phyloP scores from a whole-genome alignment of 1,140 invertebrate species.

The Nebria ingens region DNA sequence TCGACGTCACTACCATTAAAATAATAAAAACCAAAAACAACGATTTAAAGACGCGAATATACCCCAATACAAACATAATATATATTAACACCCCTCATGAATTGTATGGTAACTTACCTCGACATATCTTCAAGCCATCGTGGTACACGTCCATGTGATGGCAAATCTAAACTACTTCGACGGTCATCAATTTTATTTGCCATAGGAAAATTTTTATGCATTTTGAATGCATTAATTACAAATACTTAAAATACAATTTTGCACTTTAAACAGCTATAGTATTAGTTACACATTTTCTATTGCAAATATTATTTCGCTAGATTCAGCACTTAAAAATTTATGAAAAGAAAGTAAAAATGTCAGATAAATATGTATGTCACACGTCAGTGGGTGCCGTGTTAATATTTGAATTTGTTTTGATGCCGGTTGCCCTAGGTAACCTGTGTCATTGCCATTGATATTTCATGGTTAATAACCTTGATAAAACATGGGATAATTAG shows the following conservation, averaged over 20 bases:
- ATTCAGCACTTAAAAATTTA: too few relatives aligned
- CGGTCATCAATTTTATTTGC: neutral
- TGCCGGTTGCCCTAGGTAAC: neutral
- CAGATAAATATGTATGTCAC: too few relatives aligned
- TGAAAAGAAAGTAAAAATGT: too few relatives aligned
- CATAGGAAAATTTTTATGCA: neutral
- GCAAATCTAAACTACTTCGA: neutral
- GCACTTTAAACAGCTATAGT: neutral
- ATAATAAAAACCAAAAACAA: too few relatives aligned
- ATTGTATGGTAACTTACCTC: too few relatives aligned
- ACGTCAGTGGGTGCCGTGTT: too few relatives aligned
- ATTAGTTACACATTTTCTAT: too few relatives aligned
- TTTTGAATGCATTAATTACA: too few relatives aligned
- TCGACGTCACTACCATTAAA: neutral
- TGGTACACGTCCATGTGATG: neutral
- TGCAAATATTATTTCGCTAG: too few relatives aligned
- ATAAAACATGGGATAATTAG: neutral
- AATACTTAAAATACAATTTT: neutral
- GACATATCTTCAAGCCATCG: conserved; percentile 22
- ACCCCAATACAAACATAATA: too few relatives aligned
- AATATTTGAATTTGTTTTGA: conserved; percentile 2
- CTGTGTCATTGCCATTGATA: conserved; percentile 6
- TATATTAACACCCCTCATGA: too few relatives aligned
- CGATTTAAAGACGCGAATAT: too few relatives aligned
- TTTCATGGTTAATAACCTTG: conserved; percentile 3